These are phyloP conservation scores for Temnothorax ravouxi DNA, from an alignment of 2,888 invertebrate species.

Conservation along the genomic window DNA sequence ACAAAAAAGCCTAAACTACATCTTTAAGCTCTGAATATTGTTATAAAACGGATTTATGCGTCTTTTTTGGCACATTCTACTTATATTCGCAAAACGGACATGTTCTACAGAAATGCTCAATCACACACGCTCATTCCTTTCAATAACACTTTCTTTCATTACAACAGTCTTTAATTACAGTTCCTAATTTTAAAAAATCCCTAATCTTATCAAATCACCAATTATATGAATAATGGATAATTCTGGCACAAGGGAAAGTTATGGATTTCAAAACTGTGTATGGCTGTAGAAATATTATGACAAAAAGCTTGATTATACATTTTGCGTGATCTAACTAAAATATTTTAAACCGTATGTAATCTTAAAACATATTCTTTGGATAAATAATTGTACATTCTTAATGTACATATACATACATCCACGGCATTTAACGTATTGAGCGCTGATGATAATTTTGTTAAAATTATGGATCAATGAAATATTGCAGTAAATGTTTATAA, in stretches of 20 bases:
- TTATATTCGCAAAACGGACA: constrained; percentile 27
- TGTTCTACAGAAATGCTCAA: constrained; percentile 8
- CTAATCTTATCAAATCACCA: constrained; percentile 16
- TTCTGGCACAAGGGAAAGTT: constrained; percentile 28
- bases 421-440: constrained; percentile 10
- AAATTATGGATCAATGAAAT: constrained; percentile 20
- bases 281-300: constrained; percentile 16
- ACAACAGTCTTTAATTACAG: constrained; percentile 47
- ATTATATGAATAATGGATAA: constrained; percentile 13
- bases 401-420: not conserved
- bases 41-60: constrained; percentile 32
- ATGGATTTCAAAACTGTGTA: constrained; percentile 8
- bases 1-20: constrained; percentile 23
- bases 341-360: constrained; percentile 16
- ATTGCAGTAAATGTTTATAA: constrained; percentile 15
- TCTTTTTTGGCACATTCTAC: constrained; percentile 59
- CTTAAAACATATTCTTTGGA: constrained; percentile 42
- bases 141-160: constrained; percentile 25
- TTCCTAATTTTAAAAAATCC: constrained; percentile 27
- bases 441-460: not conserved
- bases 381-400: constrained; percentile 24
- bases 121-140: constrained; percentile 25
- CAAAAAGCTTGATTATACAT: constrained; percentile 16
- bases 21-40: not conserved
- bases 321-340: constrained; percentile 17